Conservation (phyloP, 2,888 invertebrate species). For the Argyresthia albistria region DNA sequence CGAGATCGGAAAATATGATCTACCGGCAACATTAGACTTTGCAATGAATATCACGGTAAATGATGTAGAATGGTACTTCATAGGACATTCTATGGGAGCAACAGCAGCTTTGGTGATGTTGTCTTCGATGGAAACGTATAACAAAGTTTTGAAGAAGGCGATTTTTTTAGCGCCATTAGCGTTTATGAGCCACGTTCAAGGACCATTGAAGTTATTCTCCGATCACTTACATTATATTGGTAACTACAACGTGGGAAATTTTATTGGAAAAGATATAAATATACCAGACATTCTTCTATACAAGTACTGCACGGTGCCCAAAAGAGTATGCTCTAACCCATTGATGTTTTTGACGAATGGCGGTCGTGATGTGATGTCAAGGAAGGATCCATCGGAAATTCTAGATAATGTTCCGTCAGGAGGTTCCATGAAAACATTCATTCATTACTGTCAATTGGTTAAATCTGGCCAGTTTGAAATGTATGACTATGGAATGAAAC, state of each 20-base stretch:
- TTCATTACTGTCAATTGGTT: slow-evolving; percentile 34
- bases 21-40: slow-evolving; percentile 28
- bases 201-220: slow-evolving; percentile 19
- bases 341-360: not conserved
- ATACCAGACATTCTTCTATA: not conserved
- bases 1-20: slow-evolving; percentile 35
- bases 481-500: slow-evolving; percentile 19
- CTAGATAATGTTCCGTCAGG: slow-evolving; percentile 19
- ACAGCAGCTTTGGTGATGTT: slow-evolving; percentile 31
- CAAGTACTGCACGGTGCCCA: not conserved
- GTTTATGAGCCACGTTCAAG: slow-evolving; percentile 29
- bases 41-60: slow-evolving; percentile 15
- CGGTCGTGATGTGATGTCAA: not conserved
- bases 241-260: not conserved
- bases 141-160: slow-evolving; percentile 23
- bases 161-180: slow-evolving; percentile 31
- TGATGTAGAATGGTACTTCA: slow-evolving; percentile 21
- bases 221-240: not conserved
- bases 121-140: slow-evolving; percentile 25
- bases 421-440: slow-evolving; percentile 28
- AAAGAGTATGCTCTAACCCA: not conserved
- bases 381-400: slow-evolving; percentile 20
- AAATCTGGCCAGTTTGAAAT: slow-evolving; percentile 26
- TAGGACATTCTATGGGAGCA: slow-evolving; percentile 36
- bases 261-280: not conserved